phyloP scores from a whole-genome alignment of 2,888 invertebrate species.

The Nomada ruficornis region DNA sequence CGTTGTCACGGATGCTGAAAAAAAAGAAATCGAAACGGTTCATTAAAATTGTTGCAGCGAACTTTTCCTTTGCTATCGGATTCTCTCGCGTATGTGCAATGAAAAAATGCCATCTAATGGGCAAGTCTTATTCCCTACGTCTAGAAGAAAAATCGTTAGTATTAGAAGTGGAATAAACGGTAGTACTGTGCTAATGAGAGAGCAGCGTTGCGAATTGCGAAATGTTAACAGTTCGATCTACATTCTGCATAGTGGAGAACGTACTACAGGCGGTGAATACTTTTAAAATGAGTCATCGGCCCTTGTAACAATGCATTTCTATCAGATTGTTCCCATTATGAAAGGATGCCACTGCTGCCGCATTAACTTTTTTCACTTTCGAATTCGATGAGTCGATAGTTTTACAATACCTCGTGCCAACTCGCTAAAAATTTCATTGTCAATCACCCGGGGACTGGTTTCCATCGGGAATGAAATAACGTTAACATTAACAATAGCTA shows the following conservation, averaged over 20 bases:
- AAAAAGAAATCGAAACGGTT: background rate
- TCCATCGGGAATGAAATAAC: conserved; percentile 25
- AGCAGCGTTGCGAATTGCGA: too few relatives aligned
- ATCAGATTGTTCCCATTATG: conserved; percentile 24
- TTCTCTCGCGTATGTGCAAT: too few relatives aligned
- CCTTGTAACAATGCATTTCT: conserved; percentile 34
- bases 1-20: conserved; percentile 79
- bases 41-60: background rate
- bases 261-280: conserved; percentile 51
- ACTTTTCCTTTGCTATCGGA: background rate
- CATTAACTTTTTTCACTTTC: background rate
- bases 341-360: conserved; percentile 10
- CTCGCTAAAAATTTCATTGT: conserved; percentile 24
- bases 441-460: conserved; percentile 24
- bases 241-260: conserved; percentile 2
- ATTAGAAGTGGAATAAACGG: too few relatives aligned
- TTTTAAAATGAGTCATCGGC: conserved; percentile 68
- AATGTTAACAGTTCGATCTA: background rate
- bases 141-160: background rate
- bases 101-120: too few relatives aligned
- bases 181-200: too few relatives aligned
- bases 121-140: background rate
- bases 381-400: background rate
- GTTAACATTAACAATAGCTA: background rate
- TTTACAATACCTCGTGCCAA: too few relatives aligned